Evolutionary conservation across 2,888 invertebrate genomes (phyloP), one percentile per base, ranked within the genome.

Genomic region (Eristalis tenax): DNA sequence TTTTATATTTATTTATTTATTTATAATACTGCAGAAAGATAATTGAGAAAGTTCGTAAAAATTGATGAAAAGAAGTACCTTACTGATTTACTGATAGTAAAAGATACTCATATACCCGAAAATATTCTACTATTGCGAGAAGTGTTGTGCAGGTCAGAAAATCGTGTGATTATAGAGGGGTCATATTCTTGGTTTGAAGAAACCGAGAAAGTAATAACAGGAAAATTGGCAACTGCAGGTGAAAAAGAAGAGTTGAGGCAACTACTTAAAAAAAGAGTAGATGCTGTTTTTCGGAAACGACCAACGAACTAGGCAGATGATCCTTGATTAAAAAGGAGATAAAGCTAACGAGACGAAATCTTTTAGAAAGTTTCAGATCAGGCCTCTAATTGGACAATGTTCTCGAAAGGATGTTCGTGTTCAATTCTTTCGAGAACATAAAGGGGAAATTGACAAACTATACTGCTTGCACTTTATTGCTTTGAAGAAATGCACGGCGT

Each of bases 311-410:
- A 5, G 82, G 79, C 32, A 82, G 15, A 71, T 86, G 78, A 10
- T 75, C 83, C 15, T 84, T 88, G 56, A 68, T 76, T 4, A 88
- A 85, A 75, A 63, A 87, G 26, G 26, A 22, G 40, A 76, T 50
- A n/a, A 13, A 10, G 18, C 64, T 13, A 64, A 13, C 11, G 43
- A 11, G 13, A 18, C 18, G 43, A 4, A 74, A 74, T 28, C 69
- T 23, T 69, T 69, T n/a, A 5, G 68, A 18, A 75, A 75, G 22
- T 65, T 75, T 23, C 18, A 10, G n/a, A 23, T 43, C 4, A 28
- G 8, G 26, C 26, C 26, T 26, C 64, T 56, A 11, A 18, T 18
- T 63, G 71, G 61, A 15, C 35, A 4, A 38, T 22, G 70, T 59
- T 13, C 15, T 15, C 8, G 70, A 35, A 35, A n/a, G n/a, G n/a